A percentile compares a stretch with the other conserved stretches of the same genome.
These are phyloP conservation scores for Operophtera brumata DNA, from an alignment of 2,888 invertebrate species.

Conservation along the genomic window DNA sequence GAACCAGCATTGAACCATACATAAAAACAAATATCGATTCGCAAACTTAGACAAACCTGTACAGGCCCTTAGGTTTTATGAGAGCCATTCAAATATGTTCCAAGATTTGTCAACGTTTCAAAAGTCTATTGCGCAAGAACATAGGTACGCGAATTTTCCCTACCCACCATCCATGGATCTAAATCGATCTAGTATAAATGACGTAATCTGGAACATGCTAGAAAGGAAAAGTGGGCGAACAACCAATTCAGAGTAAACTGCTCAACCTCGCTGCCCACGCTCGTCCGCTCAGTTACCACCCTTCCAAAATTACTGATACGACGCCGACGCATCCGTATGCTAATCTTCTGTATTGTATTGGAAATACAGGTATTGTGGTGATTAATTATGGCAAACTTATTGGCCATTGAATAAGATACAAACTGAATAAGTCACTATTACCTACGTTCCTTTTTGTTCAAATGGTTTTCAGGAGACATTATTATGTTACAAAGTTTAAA, in stretches of 20 bases:
- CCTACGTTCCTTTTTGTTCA: too few relatives aligned
- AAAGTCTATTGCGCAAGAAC: constrained; percentile 10
- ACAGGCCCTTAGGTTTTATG: too few relatives aligned
- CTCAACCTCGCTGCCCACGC: constrained; percentile 74
- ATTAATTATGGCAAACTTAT: too few relatives aligned
- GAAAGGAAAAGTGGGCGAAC: constrained; percentile 79
- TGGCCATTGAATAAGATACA: too few relatives aligned
- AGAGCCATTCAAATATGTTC: too few relatives aligned
- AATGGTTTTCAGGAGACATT: too few relatives aligned
- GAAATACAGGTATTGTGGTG: too few relatives aligned
- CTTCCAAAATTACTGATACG: constrained; percentile 42
- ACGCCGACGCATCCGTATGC: constrained; percentile 23
- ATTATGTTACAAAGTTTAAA: not conserved
- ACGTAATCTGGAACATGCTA: constrained; percentile 75
- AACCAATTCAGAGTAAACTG: constrained; percentile 48
- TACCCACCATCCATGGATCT: constrained; percentile 34
- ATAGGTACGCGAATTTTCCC: constrained; percentile 14
- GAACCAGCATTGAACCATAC: too few relatives aligned
- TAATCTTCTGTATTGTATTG: not conserved
- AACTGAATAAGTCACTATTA: too few relatives aligned
- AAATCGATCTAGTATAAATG: constrained; percentile 44
- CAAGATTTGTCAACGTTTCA: not conserved
- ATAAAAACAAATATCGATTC: too few relatives aligned
- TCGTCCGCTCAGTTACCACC: constrained; percentile 44
- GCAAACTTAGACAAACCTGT: too few relatives aligned